These are phyloP conservation scores for Arenaria interpres DNA, from an alignment of 2,113 vertebrate genomes.

Conservation along the genomic window DNA sequence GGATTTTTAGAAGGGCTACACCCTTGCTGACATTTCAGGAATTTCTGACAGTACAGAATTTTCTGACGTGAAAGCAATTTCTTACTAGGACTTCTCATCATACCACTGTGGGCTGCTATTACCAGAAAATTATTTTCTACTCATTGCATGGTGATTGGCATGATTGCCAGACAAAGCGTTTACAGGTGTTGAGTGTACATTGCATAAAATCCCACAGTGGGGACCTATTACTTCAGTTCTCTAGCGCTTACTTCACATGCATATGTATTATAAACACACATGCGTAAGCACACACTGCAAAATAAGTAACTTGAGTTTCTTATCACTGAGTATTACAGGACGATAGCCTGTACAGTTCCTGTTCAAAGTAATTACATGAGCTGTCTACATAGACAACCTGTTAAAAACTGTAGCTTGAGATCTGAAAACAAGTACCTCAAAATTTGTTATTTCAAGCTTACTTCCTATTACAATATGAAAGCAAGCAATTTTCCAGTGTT, in stretches of 20 bases:
- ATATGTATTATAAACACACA: background rate
- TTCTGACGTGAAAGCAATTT: conserved; percentile 30
- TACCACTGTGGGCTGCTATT: background rate
- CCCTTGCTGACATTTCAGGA: conserved; percentile 29
- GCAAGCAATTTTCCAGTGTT: background rate
- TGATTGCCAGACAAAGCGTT: background rate
- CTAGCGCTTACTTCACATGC: background rate
- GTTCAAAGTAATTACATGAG: background rate
- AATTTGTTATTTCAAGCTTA: background rate
- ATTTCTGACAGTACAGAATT: conserved; percentile 22
- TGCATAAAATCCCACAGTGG: background rate
- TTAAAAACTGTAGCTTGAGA: background rate
- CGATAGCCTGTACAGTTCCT: background rate
- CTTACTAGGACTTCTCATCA: background rate
- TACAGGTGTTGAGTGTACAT: background rate
- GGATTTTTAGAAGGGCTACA: background rate
- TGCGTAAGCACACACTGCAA: background rate
- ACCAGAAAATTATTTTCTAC: conserved; percentile 15
- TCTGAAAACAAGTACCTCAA: background rate
- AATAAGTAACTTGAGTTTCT: background rate
- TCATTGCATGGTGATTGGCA: background rate
- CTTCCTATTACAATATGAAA: background rate
- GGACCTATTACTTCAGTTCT: background rate
- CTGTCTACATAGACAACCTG: background rate
- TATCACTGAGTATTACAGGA: background rate